Base-by-base conservation (phyloP, 1,140 invertebrate genomes). In the Lithobius niger region DNA sequence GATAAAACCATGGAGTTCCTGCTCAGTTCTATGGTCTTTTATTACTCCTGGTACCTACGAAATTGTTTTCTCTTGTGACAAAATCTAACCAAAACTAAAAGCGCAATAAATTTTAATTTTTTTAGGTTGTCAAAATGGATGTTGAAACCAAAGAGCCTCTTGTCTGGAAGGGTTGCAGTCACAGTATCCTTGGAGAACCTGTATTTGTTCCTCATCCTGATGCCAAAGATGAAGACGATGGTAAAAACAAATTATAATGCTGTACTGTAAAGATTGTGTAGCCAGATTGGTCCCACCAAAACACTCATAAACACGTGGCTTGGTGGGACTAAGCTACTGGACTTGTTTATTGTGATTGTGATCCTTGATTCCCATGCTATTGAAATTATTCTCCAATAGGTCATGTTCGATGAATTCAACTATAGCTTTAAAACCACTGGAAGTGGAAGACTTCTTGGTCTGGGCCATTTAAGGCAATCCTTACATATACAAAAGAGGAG, bases 151-250 rank as follows among this genome's bases (percentile, higher is more conserved):
- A 27, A 6, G 22, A 50, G 19, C n/a, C 10, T 50, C 25, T 6
- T 3, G 19, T 27, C 13, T 50, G 48, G 48, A 50, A 27, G 21
- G 27, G 48, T 26, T 3, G 24, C 6, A 4, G 6, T 26, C 10
- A 24, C 19, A 50, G 6, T 16, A 13, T 27, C 3, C 10, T 50
- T 27, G 48, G 24, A 4, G 54, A 55, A 55, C 27, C 54, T 27
- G 27, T 55, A 6, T 55, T 55, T 26, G 54, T 55, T 13, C 27
- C 54, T 6, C 13, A 25, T 10, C 54, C 54, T 28, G 31, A 40
- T 27, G 54, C 44, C n/a, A 26, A 13, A 3, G 54, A 55, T 10
- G 54, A 55, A 50, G 54, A 53, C 27, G 28, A 60, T 40, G 54
- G 54, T 49, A 53, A 18, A 10, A 19, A 40, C 18, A 18, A 18